Evolutionary conservation across 2,888 invertebrate genomes (phyloP), one percentile per base, ranked within the genome.

Genomic region (Glyphotaelius pellucidus): DNA sequence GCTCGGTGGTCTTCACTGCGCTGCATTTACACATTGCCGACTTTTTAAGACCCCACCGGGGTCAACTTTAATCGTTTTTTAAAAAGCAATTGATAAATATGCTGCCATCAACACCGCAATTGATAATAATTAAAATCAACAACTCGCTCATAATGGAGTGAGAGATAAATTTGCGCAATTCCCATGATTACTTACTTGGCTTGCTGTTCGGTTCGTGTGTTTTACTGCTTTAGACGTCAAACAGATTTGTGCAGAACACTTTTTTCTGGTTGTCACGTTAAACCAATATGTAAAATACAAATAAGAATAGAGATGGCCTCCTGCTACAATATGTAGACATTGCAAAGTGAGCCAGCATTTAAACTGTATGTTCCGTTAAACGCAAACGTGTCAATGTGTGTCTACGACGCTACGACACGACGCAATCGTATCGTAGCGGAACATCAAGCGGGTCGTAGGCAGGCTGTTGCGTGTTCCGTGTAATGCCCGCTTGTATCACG

Each of bases 311-410:
- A 25, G n/a, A n/a, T n/a, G 7, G 67, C 7, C 67, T 25, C 67
- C 67, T 67, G 67, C 4, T 67, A 25, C 5, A 9, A 4, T 67
- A 7, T 67, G 9, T 67, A 67, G 67, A 67, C 67, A 67, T 67
- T 67, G 67, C n/a, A 67, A 67, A 67, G 67, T 67, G n/a, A 67
- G n/a, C 67, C 25, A n/a, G 67, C 81, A 32, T 38, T 85, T 86
- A 14, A 47, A 4, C 12, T 86, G 42, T 35, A n/a, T 86, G 38
- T 38, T 11, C 19, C 35, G 80, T 1, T 80, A 79, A 89, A 89
- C 79, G n/a, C 80, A 89, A 89, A 89, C 80, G 35, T 89, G 67
- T 79, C 79, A 32, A 38, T 89, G 79, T 35, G 31, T 89, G 80
- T 83, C 35, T 67, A 67, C 67, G 25, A 67, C 35, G 67, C 35